Base-by-base conservation (phyloP, 1,140 invertebrate species). In the Antheraea mylitta region DNA sequence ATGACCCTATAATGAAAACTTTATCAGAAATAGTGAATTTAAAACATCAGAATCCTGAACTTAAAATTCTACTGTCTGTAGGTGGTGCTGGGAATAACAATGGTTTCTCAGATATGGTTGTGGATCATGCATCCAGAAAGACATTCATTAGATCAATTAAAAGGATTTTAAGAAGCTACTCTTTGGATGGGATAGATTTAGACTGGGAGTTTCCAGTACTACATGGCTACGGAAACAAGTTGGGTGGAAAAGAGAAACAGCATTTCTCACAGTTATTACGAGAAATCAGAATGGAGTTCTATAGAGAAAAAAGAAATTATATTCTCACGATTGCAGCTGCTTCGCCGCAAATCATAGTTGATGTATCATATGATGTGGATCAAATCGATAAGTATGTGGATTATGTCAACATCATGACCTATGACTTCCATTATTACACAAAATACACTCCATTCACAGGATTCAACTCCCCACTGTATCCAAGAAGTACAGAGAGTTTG, bases 371-470 rank as follows among this genome's bases (percentile, higher is more conserved):
- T 85, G 94, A 97, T 81, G 94, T 98, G 42, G 91, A 93, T 19
- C 93, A 95, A 85, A 93, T 98, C 67, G 96, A 96, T 71, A 91
- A 95, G 93, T 98, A 96, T 86, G 94, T 96, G 3, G 97, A 98
- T 86, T 98, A 95, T 93, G 93, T 98, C 0, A 98, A 97, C 86
- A 78, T 99, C 6, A 98, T 98, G 97, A 94, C 96, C 0, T 99
- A 98, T 82, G 97, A 98, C 85, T 98, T 95, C 78, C 97, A 98
- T 87, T 96, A 95, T 74, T 98, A 94, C 78, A 94, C 94, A 6
- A 93, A 94, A 83, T 95, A 95, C 72, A 95, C 95, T 18, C 97
- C 97, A 7, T 95, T 97, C 64, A 98, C 97, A 45, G 97, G 94
- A 0, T 91, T 97, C 0, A 98, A 98, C 89, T 94, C 97, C 0